Base-by-base conservation (phyloP, 2,888 invertebrate species). In the Orchesellides sinensis region DNA sequence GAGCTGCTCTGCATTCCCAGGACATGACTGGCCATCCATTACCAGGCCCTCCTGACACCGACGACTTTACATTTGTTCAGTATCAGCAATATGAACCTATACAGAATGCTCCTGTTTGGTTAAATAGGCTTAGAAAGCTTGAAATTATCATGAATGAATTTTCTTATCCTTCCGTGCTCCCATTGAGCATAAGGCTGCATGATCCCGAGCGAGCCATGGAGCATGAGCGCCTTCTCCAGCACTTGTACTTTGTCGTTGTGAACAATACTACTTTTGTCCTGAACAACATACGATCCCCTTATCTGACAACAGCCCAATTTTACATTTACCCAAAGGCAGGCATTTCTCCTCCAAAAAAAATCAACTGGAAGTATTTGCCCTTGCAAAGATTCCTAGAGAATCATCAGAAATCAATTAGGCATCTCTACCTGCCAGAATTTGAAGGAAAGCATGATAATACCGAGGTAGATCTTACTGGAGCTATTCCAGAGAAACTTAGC, bases 401-500 rank as follows among this genome's bases (percentile, higher is more conserved):
- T 54, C 84, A 84, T 21, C 70, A 29, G 32, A 12, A 23, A n/a
- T 23, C 52, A 2, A n/a, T 84, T 19, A 52, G 14, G 47, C 68
- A 84, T 65, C 61, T 84, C 5, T 78, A 68, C 32, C 65, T 84
- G 3, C 81, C 84, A 0, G 84, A 84, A 5, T 84, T 84, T 32
- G 81, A 84, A 17, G 84, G 84, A 4, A 81, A 81, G 17, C 32
- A 56, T 29, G 65, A 66, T 17, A 68, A 23, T 45, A 47, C 45
- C 5, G 32, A 19, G 2, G 32, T n/a, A 1, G 73, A 78, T 23
- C 0, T 49, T 1, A 5, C 17, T 0, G 8, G 19, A 49, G 49
- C n/a, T n/a, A n/a, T 63, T 35, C 82, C 77, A 10, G 73, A 25
- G 2, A n/a, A n/a, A 40, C 25, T 84, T 19, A 49, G 21, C 12